Evolutionary conservation across 92 coral and sea anemone genomes (phyloP).

Genomic region (Parazoanthus darwini): DNA sequence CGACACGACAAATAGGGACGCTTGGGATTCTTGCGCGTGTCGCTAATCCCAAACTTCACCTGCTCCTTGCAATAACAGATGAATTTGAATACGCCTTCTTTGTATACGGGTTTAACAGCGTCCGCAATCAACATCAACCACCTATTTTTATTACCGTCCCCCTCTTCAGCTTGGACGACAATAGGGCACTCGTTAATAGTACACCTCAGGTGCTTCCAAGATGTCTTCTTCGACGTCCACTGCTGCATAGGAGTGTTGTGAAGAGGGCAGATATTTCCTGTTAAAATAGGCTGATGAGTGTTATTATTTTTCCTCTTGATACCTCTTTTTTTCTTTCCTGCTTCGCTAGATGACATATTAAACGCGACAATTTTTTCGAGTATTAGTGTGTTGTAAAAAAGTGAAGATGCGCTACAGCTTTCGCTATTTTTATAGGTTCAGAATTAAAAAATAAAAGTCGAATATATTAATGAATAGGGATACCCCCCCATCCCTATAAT

Average conservation of each 20-base stretch:
- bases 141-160: constrained; percentile 11
- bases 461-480: too few species aligned
- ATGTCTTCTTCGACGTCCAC: constrained; percentile 10
- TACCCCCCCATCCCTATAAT: too few species aligned
- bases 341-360: constrained; percentile 13
- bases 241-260: background rate
- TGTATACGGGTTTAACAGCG: too few species aligned
- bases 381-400: constrained; percentile 3
- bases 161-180: constrained; percentile 6
- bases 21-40: background rate
- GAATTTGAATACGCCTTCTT: too few species aligned
- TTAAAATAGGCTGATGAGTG: constrained; percentile 3
- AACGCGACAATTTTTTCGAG: constrained; percentile 13
- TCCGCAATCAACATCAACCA: constrained; percentile 4
- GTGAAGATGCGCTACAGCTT: constrained; percentile 15
- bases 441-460: constrained; percentile 2
- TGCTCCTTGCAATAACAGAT: too few species aligned
- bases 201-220: constrained; percentile 6
- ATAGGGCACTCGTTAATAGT: constrained; percentile 10
- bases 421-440: constrained; percentile 9
- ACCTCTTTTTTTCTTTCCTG: constrained; percentile 2
- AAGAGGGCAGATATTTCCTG: background rate
- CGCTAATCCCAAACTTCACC: constrained; percentile 8
- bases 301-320: background rate
- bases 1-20: too few species aligned